Evolutionary conservation across 2,797 vertebrate species (phyloP).

Genomic region (Chiloscyllium punctatum): DNA sequence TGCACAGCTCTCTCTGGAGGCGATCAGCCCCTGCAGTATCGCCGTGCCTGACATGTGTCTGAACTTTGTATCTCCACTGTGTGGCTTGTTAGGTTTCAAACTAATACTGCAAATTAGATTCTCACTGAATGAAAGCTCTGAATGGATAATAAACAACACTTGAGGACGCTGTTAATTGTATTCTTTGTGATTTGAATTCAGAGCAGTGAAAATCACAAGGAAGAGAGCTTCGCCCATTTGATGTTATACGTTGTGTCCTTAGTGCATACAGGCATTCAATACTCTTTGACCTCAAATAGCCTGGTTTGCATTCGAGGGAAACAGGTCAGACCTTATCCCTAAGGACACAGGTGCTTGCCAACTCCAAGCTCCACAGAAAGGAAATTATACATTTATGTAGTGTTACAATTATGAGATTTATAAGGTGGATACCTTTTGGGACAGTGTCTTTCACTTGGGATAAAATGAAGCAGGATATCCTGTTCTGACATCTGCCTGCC

Average conservation of each 20-base stretch:
- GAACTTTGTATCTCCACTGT: background rate
- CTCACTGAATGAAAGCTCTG: background rate
- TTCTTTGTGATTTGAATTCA: background rate
- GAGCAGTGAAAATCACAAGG: background rate
- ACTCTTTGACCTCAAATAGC: background rate
- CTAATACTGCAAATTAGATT: constrained; percentile 28
- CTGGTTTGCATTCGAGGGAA: background rate
- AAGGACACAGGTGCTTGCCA: background rate
- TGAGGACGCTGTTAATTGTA: background rate
- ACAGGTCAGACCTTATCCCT: background rate
- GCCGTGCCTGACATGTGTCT: constrained; percentile 5
- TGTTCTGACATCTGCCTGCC: too few relatives aligned
- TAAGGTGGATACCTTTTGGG: too few relatives aligned
- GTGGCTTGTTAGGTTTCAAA: constrained; percentile 21
- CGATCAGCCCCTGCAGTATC: background rate
- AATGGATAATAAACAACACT: background rate
- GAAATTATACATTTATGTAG: background rate
- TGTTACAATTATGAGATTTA: too few relatives aligned
- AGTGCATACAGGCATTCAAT: background rate
- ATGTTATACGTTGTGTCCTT: background rate
- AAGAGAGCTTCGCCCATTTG: background rate
- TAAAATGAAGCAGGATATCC: too few relatives aligned
- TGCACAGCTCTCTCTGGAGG: constrained; percentile 44
- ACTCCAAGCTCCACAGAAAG: background rate
- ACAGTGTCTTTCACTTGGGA: background rate